These are phyloP conservation scores for Iguana delicatissima DNA, from an alignment of 2,797 vertebrate species.

Conservation along the genomic window DNA sequence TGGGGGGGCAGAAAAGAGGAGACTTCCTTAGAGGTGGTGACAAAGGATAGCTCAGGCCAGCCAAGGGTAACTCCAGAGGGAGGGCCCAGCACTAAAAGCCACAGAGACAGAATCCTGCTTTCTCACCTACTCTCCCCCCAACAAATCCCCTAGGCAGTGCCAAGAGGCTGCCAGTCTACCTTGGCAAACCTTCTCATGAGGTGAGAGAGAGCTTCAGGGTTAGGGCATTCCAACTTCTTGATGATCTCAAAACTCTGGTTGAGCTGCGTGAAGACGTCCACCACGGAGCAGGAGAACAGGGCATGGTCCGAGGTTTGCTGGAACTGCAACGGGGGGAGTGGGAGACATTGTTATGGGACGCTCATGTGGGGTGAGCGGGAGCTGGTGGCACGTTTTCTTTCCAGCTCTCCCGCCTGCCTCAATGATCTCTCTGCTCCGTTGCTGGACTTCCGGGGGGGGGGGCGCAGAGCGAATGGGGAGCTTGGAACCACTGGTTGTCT, in stretches of 20 bases:
- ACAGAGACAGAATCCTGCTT: background rate
- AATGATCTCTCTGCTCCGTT: background rate
- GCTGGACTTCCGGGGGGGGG: background rate
- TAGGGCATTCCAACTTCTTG: constrained; percentile 97
- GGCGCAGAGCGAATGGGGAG: no score
- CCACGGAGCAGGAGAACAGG: constrained; percentile 97
- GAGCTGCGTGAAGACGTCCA: constrained; percentile 98
- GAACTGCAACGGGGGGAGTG: constrained; percentile 83
- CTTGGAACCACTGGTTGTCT: no score
- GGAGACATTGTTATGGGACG: no score
- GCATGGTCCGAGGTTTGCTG: constrained; percentile 98
- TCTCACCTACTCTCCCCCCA: background rate
- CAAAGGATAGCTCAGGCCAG: background rate
- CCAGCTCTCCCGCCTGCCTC: background rate
- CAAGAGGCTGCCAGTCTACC: constrained; percentile 77
- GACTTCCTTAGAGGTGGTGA: background rate
- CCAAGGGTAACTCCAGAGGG: background rate
- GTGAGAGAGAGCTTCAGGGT: constrained; percentile 96
- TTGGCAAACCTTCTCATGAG: constrained; percentile 99
- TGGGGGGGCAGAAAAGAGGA: background rate
- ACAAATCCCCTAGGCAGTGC: constrained; percentile 6
- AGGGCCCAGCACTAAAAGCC: background rate
- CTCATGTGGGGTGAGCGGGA: background rate
- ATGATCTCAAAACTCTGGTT: constrained; percentile 99
- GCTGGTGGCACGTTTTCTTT: background rate